These are phyloP conservation scores for Mus minutoides DNA, from an alignment of 2,797 vertebrate genomes.

Conservation along the genomic window DNA sequence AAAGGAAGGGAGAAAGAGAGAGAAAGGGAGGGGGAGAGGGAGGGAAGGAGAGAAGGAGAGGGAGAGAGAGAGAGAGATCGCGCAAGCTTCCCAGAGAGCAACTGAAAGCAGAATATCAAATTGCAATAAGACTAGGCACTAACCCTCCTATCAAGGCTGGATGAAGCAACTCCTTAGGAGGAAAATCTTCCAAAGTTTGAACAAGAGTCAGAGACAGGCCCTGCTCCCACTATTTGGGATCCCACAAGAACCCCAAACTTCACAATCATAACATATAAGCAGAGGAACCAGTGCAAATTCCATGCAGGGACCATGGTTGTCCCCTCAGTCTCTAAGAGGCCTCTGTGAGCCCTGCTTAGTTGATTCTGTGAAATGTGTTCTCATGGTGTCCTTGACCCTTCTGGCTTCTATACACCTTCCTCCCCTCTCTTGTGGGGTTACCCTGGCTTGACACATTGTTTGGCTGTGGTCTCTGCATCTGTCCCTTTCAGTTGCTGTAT, in stretches of 20 bases:
- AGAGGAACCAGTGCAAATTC: background rate
- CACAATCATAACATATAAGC: too few relatives aligned
- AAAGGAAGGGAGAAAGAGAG: too few relatives aligned
- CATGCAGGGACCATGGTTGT: background rate
- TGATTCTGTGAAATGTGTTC: too few relatives aligned
- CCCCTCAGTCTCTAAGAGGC: too few relatives aligned
- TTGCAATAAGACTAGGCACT: background rate
- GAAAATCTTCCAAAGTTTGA: background rate
- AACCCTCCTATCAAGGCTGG: background rate
- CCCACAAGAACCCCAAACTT: background rate
- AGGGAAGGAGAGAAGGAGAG: too few relatives aligned
- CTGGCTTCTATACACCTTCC: too few relatives aligned
- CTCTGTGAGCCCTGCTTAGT: too few relatives aligned
- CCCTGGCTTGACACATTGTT: too few relatives aligned
- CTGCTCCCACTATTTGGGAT: background rate
- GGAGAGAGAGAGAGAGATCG: too few relatives aligned
- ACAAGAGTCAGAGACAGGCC: background rate
- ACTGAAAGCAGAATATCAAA: background rate
- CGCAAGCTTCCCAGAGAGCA: background rate
- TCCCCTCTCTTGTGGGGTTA: too few relatives aligned
- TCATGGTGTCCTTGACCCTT: too few relatives aligned
- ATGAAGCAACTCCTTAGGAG: background rate
- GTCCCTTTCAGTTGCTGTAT: background rate
- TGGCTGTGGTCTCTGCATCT: background rate
- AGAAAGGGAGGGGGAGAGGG: too few relatives aligned